phyloP scores from a whole-genome alignment of 2,113 vertebrate species.

The Crotalus viridis region DNA sequence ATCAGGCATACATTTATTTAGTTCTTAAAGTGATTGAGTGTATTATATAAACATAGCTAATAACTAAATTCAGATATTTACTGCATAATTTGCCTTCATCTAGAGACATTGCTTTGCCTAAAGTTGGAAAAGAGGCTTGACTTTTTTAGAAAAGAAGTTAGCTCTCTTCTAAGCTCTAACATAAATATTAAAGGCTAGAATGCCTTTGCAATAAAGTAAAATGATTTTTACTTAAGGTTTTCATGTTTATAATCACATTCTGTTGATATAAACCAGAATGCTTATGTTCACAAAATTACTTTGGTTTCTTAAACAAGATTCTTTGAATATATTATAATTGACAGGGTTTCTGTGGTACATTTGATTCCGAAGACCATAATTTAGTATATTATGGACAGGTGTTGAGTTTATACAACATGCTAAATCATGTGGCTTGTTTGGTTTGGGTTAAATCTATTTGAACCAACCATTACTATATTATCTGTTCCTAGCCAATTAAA shows the following conservation, averaged over 20 bases:
- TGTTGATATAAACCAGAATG: background rate
- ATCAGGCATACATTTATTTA: background rate
- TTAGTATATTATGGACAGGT: background rate
- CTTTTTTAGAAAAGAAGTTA: background rate
- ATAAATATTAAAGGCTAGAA: background rate
- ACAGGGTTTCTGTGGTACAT: background rate
- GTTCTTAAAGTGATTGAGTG: background rate
- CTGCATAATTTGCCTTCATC: background rate
- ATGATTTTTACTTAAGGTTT: background rate
- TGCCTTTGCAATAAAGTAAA: background rate
- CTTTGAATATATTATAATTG: background rate
- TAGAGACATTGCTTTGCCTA: background rate
- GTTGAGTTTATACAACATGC: background rate
- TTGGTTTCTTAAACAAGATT: background rate
- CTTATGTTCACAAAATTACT: background rate
- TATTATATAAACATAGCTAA: background rate
- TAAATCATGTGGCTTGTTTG: background rate
- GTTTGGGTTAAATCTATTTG: background rate
- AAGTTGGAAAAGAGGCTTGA: background rate
- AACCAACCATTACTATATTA: background rate
- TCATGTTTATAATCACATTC: background rate
- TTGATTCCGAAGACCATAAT: background rate
- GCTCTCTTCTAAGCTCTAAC: background rate
- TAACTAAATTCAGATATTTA: background rate
- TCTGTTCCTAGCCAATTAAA: background rate